These are phyloP conservation scores for Sorex fumeus DNA, from an alignment of 2,113 vertebrate species.

Conservation along the genomic window DNA sequence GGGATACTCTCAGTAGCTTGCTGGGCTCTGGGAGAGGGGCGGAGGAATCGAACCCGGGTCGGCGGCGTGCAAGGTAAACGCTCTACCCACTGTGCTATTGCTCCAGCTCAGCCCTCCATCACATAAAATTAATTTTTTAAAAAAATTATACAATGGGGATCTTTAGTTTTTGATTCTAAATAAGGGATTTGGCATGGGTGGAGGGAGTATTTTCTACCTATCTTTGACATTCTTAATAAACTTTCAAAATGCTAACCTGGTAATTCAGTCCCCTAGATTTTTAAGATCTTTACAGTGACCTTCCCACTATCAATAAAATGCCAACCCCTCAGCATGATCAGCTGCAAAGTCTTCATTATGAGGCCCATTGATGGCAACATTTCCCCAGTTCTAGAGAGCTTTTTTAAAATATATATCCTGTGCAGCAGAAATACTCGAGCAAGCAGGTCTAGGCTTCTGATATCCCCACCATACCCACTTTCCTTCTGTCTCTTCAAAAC, in stretches of 20 bases:
- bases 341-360: not conserved
- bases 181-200: not conserved
- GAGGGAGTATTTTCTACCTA: not conserved
- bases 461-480: too few relatives aligned
- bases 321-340: not conserved
- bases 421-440: not conserved
- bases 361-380: not conserved
- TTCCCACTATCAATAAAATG: not conserved
- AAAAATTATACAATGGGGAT: not conserved
- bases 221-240: not conserved
- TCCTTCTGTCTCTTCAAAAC: not conserved
- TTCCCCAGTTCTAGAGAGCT: not conserved
- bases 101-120: too few relatives aligned
- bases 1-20: too few relatives aligned
- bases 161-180: not conserved
- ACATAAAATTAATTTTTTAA: not conserved
- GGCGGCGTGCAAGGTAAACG: too few relatives aligned
- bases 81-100: too few relatives aligned
- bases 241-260: conserved; percentile 29
- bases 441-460: not conserved
- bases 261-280: not conserved
- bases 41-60: too few relatives aligned
- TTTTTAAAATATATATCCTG: not conserved
- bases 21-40: too few relatives aligned
- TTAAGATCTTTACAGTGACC: conserved; percentile 25